Evolutionary conservation across 1,140 invertebrate genomes (phyloP).

Genomic region (Nephotettix cincticeps): DNA sequence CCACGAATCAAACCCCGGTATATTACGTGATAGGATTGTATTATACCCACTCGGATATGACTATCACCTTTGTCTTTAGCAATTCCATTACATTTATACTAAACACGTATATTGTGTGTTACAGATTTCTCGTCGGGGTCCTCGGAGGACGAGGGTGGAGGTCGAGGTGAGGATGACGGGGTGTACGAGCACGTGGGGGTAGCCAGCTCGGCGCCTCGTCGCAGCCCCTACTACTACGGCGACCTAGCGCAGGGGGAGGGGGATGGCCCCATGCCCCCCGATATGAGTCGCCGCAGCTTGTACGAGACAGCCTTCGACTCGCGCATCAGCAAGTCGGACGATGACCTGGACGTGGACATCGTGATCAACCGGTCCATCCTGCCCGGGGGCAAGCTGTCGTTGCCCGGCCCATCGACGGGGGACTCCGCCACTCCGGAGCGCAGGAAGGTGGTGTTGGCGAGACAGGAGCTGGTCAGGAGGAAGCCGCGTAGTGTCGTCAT

Average conservation of each 20-base stretch:
- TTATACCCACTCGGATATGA: too few relatives aligned
- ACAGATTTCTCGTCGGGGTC: background rate
- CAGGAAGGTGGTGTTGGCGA: background rate
- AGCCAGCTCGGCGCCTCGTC: background rate
- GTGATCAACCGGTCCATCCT: conserved; percentile 33
- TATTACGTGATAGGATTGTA: too few relatives aligned
- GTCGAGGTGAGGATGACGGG: conserved; percentile 6
- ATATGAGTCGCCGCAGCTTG: conserved; percentile 70
- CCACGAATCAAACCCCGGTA: too few relatives aligned
- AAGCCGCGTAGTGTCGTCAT: background rate
- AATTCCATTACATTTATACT: too few relatives aligned
- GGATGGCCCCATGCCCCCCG: conserved; percentile 35
- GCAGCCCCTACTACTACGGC: conserved; percentile 27
- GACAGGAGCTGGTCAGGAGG: conserved; percentile 23
- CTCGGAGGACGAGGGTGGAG: conserved; percentile 22
- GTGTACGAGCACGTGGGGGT: conserved; percentile 21
- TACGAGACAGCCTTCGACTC: conserved; percentile 90
- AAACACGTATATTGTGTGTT: too few relatives aligned
- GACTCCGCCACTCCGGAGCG: background rate
- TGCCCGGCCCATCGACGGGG: background rate
- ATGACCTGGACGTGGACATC: conserved; percentile 65
- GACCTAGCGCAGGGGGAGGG: conserved; percentile 15
- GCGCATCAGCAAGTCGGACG: conserved; percentile 76
- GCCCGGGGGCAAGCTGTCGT: background rate
- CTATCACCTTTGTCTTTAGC: too few relatives aligned